Percentiles rank a stretch among this genome's conserved stretches.
Conservation (phyloP, 2,113 vertebrate genomes). For the Saguinus midas region DNA sequence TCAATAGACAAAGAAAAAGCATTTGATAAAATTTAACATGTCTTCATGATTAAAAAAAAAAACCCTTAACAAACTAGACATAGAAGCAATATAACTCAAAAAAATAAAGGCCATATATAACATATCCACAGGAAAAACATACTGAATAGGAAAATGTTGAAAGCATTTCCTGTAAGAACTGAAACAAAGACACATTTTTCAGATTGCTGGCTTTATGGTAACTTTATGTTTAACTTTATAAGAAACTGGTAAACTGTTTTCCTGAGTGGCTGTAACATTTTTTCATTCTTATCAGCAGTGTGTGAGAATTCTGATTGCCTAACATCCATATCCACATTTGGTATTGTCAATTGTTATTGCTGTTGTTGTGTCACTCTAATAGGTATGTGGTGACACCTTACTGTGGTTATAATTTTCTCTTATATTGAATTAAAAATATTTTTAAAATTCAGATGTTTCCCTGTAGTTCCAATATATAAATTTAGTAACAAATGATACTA, state of each 20-base stretch:
- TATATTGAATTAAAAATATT: neutral
- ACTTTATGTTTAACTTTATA: neutral
- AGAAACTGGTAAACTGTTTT: neutral
- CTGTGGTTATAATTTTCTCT: constrained; percentile 22
- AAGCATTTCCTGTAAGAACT: no score
- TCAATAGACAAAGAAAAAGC: neutral
- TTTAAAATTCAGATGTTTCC: neutral
- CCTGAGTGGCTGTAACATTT: neutral
- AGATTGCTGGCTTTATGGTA: neutral
- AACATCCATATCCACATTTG: neutral
- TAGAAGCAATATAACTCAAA: no score
- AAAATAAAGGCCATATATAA: no score
- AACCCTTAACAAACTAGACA: no score
- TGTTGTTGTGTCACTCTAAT: neutral
- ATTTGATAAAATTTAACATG: neutral
- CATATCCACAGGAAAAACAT: no score
- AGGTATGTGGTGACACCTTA: neutral
- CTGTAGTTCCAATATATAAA: neutral
- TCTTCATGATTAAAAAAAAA: neutral
- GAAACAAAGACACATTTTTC: no score
- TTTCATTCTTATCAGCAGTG: neutral
- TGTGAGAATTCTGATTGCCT: neutral
- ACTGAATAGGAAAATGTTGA: no score
- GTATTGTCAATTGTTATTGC: neutral
- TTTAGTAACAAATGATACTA: neutral